Percentiles rank a stretch among this genome's conserved stretches.
Conservation (phyloP, 2,113 vertebrate species). For the Struthio camelus region DNA sequence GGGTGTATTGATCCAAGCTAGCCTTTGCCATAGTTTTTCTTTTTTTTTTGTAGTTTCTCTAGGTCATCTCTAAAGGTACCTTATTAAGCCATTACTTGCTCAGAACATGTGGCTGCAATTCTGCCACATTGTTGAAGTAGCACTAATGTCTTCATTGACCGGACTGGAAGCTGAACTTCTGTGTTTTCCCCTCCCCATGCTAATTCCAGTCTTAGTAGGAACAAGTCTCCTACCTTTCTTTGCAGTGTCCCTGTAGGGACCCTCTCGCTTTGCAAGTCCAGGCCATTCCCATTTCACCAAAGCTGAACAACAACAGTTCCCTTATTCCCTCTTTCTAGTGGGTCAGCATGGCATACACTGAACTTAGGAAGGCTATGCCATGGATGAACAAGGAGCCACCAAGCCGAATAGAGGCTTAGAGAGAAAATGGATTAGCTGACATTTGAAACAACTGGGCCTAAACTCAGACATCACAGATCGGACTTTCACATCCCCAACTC, state of each 20-base stretch:
- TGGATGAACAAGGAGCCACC: background rate
- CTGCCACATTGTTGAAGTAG: background rate
- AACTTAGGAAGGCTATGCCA: background rate
- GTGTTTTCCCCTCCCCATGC: background rate
- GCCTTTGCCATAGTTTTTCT: background rate
- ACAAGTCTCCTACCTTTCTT: background rate
- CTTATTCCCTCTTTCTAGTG: background rate
- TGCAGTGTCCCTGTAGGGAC: background rate
- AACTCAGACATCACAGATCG: background rate
- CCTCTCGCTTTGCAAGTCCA: background rate
- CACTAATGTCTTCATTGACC: background rate
- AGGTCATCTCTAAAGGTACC: background rate
- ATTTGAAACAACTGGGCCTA: background rate
- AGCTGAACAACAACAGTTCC: rapidly evolving
- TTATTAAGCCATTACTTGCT: background rate
- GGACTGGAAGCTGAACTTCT: background rate
- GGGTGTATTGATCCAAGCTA: background rate
- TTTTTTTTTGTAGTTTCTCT: background rate
- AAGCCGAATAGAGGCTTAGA: background rate
- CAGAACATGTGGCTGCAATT: background rate
- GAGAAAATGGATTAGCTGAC: background rate
- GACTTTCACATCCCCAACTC: background rate
- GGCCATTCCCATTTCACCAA: background rate
- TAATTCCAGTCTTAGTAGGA: background rate
- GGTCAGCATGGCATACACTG: background rate